Percentiles rank a stretch among this genome's conserved stretches.
phyloP scores from a whole-genome alignment of 1,140 invertebrate genomes.

The Cotesia vestalis region DNA sequence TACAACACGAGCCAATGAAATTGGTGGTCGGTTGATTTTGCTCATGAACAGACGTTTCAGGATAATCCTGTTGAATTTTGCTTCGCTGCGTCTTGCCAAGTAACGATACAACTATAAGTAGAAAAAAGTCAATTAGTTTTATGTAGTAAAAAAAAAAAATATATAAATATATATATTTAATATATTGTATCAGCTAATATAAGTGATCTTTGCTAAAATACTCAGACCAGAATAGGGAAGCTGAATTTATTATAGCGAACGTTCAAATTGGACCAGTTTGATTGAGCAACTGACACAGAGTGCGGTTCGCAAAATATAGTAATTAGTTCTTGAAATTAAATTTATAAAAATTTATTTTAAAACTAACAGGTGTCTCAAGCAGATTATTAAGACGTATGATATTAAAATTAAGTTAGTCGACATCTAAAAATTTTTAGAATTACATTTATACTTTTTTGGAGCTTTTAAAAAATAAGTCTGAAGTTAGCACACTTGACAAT shows the following conservation, averaged over 20 bases:
- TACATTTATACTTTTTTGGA: too few species aligned
- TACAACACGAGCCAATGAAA: conserved; percentile 88
- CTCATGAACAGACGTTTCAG: conserved; percentile 97
- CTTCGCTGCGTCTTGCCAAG: conserved; percentile 90
- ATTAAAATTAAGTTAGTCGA: too few species aligned
- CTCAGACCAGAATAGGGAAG: conserved; percentile 52
- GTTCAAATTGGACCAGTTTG: conserved; percentile 57
- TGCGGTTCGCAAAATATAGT: conserved; percentile 50
- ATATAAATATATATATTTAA: not conserved
- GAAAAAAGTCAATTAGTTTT: conserved; percentile 58
- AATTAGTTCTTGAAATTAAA: too few species aligned
- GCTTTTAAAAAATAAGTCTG: too few species aligned
- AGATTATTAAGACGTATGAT: too few species aligned
- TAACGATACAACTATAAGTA: conserved; percentile 88
- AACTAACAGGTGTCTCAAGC: too few species aligned
- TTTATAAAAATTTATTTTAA: too few species aligned
- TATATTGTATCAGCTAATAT: conserved; percentile 51
- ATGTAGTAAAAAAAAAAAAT: not conserved
- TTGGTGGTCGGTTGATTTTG: conserved; percentile 90
- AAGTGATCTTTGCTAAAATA: conserved; percentile 43
- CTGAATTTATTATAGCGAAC: conserved; percentile 56
- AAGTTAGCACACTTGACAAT: too few species aligned
- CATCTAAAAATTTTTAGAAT: too few species aligned
- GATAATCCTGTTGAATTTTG: conserved; percentile 97
- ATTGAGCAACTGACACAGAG: conserved; percentile 53